These are phyloP conservation scores for Protobothrops mucrosquamatus DNA, from an alignment of 2,113 vertebrate species.

Conservation along the genomic window DNA sequence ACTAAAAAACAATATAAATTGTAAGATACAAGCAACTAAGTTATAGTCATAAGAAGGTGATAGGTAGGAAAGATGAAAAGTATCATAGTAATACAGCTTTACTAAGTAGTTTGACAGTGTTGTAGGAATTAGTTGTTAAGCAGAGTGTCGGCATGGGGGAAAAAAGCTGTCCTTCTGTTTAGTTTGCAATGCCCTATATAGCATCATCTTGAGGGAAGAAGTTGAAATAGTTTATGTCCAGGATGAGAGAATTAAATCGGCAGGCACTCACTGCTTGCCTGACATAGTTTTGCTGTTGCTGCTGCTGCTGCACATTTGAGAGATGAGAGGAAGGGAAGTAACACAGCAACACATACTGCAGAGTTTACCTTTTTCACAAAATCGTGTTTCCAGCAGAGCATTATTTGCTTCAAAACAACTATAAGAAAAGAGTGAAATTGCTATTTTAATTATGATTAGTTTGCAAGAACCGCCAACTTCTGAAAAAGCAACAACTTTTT, in stretches of 20 bases:
- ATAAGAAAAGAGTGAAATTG: background rate
- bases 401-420: background rate
- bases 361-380: background rate
- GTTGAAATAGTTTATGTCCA: too few relatives aligned
- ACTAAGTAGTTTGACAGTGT: too few relatives aligned
- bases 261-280: background rate
- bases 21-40: too few relatives aligned
- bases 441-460: background rate
- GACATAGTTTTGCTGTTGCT: background rate
- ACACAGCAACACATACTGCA: background rate
- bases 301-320: background rate
- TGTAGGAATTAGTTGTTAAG: too few relatives aligned
- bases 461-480: background rate
- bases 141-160: too few relatives aligned
- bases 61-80: too few relatives aligned
- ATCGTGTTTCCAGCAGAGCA: background rate
- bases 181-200: too few relatives aligned
- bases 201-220: too few relatives aligned
- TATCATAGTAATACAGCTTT: too few relatives aligned
- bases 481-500: background rate
- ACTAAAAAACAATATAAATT: too few relatives aligned
- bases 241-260: background rate
- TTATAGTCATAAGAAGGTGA: too few relatives aligned
- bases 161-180: too few relatives aligned
- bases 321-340: background rate